phyloP scores from a whole-genome alignment of 2,113 vertebrate genomes.

The Periophthalmus modestus region DNA sequence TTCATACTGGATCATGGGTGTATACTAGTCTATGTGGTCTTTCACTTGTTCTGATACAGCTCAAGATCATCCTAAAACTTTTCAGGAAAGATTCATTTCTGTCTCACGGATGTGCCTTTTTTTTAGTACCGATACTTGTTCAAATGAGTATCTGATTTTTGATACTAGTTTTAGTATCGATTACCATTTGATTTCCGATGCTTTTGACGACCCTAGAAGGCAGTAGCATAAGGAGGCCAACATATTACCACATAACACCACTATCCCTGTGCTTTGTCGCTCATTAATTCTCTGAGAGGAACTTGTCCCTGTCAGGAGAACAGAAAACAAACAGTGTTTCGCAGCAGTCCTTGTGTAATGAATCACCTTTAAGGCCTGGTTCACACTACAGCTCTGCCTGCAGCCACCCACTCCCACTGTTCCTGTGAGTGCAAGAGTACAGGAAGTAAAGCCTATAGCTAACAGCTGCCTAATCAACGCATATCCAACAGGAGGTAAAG shows the following conservation, averaged over 20 bases:
- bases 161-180: too few relatives aligned
- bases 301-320: slow-evolving; percentile 9
- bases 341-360: slow-evolving; percentile 4
- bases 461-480: neutral
- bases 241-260: neutral
- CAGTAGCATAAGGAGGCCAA: neutral
- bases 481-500: neutral
- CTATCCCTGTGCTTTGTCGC: neutral
- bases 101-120: too few relatives aligned
- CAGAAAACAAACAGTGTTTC: slow-evolving; percentile 4
- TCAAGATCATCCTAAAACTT: too few relatives aligned
- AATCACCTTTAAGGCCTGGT: slow-evolving; percentile 7
- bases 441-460: neutral
- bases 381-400: neutral
- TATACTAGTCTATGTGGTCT: too few relatives aligned
- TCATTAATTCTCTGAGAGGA: slow-evolving; percentile 1
- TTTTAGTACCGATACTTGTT: too few relatives aligned
- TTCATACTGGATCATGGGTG: too few relatives aligned
- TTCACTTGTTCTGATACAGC: too few relatives aligned
- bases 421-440: neutral
- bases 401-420: neutral
- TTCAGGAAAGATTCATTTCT: too few relatives aligned
- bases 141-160: too few relatives aligned
- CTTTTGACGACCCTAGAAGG: too few relatives aligned
- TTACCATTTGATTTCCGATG: too few relatives aligned